A percentile compares a stretch with the other conserved stretches of the same genome.
phyloP scores from a whole-genome alignment of 2,113 vertebrate species.

The Onychostruthus taczanowskii region DNA sequence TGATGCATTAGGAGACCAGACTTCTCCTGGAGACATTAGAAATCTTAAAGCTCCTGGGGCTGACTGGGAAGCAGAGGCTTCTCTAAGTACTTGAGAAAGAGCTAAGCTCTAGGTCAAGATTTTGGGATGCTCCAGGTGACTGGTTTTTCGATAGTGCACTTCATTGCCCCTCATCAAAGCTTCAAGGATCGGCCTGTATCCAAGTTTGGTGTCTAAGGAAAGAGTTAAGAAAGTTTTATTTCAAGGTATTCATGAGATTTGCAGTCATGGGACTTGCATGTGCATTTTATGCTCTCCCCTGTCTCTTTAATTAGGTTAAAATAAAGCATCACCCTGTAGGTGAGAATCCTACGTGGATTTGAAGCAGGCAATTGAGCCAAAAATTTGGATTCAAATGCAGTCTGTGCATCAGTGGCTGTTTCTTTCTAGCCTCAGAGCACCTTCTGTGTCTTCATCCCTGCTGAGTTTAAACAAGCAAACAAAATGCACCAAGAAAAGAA shows the following conservation, averaged over 20 bases:
- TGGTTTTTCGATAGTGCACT: neutral
- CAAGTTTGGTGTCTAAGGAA: neutral
- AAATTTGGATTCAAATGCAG: neutral
- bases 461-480: neutral
- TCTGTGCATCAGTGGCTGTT: neutral
- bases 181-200: neutral
- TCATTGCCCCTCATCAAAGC: neutral
- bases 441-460: neutral
- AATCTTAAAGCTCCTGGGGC: neutral
- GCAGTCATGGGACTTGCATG: neutral
- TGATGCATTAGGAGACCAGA: neutral
- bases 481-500: neutral
- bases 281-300: neutral
- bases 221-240: neutral
- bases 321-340: neutral
- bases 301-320: neutral
- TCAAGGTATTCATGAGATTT: neutral
- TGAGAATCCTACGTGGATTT: neutral
- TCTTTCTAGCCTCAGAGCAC: neutral
- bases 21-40: neutral
- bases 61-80: neutral
- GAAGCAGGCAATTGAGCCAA: neutral
- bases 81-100: neutral
- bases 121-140: neutral
- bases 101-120: neutral